Base-by-base conservation (phyloP, 1,140 invertebrate species). In the Apis florea region DNA sequence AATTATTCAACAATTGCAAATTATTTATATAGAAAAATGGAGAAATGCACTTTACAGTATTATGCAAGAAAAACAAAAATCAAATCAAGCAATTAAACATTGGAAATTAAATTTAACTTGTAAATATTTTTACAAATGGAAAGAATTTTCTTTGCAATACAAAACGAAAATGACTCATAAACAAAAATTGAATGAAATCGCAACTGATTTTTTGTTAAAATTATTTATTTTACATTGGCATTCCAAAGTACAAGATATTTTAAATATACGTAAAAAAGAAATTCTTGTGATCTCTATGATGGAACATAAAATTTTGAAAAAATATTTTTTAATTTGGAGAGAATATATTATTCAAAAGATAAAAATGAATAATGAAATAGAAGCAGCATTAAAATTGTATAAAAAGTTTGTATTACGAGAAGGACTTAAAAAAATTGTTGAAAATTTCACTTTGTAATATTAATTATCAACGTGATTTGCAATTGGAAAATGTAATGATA, bases 101-200 rank as follows among this genome's bases (percentile, higher is more conserved):
- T 76, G 61, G 47, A 47, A 76, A 61, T 9, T 40, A 17, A 69
- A 69, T 59, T 12, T 76, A 26, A 53, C 17, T 15, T 26, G 24
- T 59, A 75, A 82, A 61, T 82, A 82, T 2, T 76, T 82, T 11
- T 26, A 4, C 11, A 26, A 61, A 40, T 82, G 79, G 79, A 58
- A 54, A 63, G 49, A 59, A 61, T 82, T 68, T 69, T 82, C 79
- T 4, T 24, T 31, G 4, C 40, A 61, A 2, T 51, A 82, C 9
- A 82, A 69, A 69, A 56, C 19, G 8, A 82, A 82, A 24, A 24
- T 47, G 26, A 3, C 40, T 68, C 72, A 15, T 9, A 82, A 82
- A 19, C 6, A 54, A 19, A 21, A 68, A 15, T 51, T 82, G 4
- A 11, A 76, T 1, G 54, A 75, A 3, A 53, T 82, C 1, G 64